Evolutionary conservation across 2,113 vertebrate genomes (phyloP), one percentile per base, ranked within the genome.

Genomic region (Pao palembangensis): DNA sequence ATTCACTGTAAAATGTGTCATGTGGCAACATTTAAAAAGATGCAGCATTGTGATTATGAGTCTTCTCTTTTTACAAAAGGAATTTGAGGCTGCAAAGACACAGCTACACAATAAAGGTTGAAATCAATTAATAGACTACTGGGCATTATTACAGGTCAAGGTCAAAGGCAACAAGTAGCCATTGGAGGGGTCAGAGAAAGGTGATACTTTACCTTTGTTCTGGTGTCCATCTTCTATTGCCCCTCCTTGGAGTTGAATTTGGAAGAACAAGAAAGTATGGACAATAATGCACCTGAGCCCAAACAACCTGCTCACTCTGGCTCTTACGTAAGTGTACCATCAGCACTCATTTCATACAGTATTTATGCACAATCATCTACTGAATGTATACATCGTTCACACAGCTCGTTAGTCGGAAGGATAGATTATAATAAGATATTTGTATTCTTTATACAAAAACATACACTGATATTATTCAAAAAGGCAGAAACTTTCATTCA

Each of bases 161-260:
- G 34, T 78, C 55, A 67, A 63, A 73, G 48, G 63, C 48, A 55
- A 75, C 63, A 69, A 68, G 72, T 65, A 60, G 48, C 69, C 66
- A 55, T 82, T 78, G 68, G 60, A 61, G 63, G 75, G 73, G 77
- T 70, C 82, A 86, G 70, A 74, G 63, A 84, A 88, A 87, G 71
- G 63, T 67, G 53, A 87, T 92, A 94, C 93, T 90, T 89, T 98
- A 98, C 95, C 96, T 98, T 94, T 88, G 67, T 93, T 92, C 81
- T 93, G 94, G 85, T 88, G 93, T 86, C 92, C 92, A 82, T 97
- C 94, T 90, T 93, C 92, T 88, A 92, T 90, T 88, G 93, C 91
- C 90, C 91, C 88, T 94, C 93, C 95, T 96, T 94, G 65, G 64
- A 90, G 90, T 88, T 71, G 87, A 92, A 93, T 92, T 93, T 89